Conservation (phyloP, 2,113 vertebrate genomes). For the Gnathonemus longibarbis region DNA sequence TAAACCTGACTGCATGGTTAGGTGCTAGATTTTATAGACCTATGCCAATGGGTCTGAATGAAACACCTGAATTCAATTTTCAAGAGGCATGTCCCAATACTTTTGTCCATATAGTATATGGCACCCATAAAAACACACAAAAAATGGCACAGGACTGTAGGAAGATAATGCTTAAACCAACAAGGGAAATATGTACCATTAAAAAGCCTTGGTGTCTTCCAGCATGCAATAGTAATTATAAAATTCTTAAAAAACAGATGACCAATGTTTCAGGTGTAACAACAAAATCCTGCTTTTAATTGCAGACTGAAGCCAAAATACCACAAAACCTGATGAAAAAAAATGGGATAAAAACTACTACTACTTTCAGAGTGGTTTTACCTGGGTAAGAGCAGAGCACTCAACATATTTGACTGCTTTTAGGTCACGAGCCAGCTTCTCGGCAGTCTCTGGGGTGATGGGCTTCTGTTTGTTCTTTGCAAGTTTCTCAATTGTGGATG, state of each 20-base stretch:
- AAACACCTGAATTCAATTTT: too few relatives aligned
- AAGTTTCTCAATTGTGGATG: slow-evolving; percentile 97
- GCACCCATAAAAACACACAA: too few relatives aligned
- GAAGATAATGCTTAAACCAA: too few relatives aligned
- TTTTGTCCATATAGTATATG: too few relatives aligned
- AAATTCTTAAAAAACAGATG: background rate
- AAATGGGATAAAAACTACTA: background rate
- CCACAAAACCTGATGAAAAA: background rate
- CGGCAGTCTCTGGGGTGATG: slow-evolving; percentile 93
- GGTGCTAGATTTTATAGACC: too few relatives aligned
- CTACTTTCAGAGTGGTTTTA: slow-evolving; percentile 50
- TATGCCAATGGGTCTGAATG: too few relatives aligned
- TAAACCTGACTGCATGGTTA: too few relatives aligned
- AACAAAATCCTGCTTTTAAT: background rate
- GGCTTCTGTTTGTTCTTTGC: slow-evolving; percentile 99
- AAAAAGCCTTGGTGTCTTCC: background rate
- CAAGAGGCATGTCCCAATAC: too few relatives aligned
- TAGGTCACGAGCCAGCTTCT: slow-evolving; percentile 92
- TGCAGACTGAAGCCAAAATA: background rate
- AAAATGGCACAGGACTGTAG: too few relatives aligned
- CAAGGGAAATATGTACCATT: too few relatives aligned
- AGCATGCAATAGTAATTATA: background rate
- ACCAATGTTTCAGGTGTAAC: background rate
- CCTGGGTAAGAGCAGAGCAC: slow-evolving; percentile 97
- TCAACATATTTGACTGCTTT: slow-evolving; percentile 99